phyloP scores from a whole-genome alignment of 2,888 invertebrate species.

The Cephus spinipes region DNA sequence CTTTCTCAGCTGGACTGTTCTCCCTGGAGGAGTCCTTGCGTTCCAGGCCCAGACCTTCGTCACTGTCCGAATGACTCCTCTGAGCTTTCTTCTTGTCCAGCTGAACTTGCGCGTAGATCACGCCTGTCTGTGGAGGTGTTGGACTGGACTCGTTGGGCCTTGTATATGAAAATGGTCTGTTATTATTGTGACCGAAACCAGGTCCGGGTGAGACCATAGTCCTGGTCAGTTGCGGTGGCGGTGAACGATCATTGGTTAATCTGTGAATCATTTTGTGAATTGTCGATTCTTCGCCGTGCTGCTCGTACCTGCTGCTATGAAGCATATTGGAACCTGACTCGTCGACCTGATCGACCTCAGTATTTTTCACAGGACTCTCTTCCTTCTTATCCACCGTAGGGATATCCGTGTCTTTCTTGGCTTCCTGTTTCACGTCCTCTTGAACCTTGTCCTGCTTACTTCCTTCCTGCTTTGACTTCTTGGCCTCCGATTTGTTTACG shows the following conservation, averaged over 20 bases:
- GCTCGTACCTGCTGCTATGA: conserved; percentile 60
- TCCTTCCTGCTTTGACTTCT: conserved; percentile 44
- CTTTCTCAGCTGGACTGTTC: conserved; percentile 63
- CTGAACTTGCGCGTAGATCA: conserved; percentile 83
- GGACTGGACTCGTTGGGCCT: conserved; percentile 69
- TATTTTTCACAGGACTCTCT: conserved; percentile 14
- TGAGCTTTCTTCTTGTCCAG: conserved; percentile 68
- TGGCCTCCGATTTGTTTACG: conserved; percentile 30
- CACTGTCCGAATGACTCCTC: conserved; percentile 78
- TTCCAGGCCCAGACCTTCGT: conserved; percentile 83
- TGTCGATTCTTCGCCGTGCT: conserved; percentile 62
- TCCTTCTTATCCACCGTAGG: conserved; percentile 25
- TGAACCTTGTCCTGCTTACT: conserved; percentile 23
- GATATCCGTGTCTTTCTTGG: conserved; percentile 17
- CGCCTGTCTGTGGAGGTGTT: conserved; percentile 70
- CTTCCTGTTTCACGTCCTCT: conserved; percentile 23
- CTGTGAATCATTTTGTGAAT: conserved; percentile 83
- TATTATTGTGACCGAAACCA: conserved; percentile 76
- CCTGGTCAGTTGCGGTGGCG: conserved; percentile 74
- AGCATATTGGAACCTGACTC: conserved; percentile 49
- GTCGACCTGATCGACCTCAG: conserved; percentile 45
- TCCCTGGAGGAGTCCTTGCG: conserved; percentile 62
- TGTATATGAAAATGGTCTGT: conserved; percentile 86
- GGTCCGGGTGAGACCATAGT: conserved; percentile 72
- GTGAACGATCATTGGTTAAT: conserved; percentile 78